Evolutionary conservation across 2,797 vertebrate genomes (phyloP), one percentile per base, ranked within the genome.

Genomic region (Pyrocephalus nanus): DNA sequence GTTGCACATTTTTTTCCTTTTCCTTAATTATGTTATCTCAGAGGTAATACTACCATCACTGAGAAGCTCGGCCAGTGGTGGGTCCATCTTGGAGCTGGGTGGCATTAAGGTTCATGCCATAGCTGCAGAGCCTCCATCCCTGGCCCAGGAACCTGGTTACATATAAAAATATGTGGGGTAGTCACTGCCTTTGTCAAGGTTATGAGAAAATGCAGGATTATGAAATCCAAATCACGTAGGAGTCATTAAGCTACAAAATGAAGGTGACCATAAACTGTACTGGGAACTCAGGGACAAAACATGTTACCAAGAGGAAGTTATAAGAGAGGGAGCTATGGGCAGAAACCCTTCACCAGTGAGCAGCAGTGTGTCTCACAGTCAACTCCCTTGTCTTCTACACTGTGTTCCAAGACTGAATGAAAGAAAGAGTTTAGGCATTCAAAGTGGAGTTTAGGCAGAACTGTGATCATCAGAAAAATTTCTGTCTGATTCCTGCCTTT

Each of bases 91-190:
- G 27, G 36, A 64, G 9, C 32, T 21, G 9, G 11, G 16, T 43
- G 36, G 11, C 64, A 25, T 43, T 72, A 42, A 17, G 10, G 9
- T 40, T 21, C 4, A 1, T 1, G 1, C 7, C 12, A 5, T 36
- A 51, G 55, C 48, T 79, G 29, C 38, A n/a, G 70, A 21, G 7
- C 12, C 22, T 79, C n/a, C 22, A 20, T 23, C 11, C 32, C 23
- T 60, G 43, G 9, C 32, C 65, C 21, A 43, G 47, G 15, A 18
- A 70, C 29, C 15, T 3, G 11, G 18, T 38, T 51, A 11, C 3
- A 3, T 82, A 23, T 53, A 22, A 69, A 67, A 78, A 30, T 1
- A 0, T 36, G 23, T 47, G 55, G 27, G 12, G 27, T 50, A 7
- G 22, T n/a, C 36, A 55, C 36, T 62, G 27, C 16, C 2, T 15